Conservation (phyloP, 1,140 invertebrate species). For the Pogonomyrmex barbatus region DNA sequence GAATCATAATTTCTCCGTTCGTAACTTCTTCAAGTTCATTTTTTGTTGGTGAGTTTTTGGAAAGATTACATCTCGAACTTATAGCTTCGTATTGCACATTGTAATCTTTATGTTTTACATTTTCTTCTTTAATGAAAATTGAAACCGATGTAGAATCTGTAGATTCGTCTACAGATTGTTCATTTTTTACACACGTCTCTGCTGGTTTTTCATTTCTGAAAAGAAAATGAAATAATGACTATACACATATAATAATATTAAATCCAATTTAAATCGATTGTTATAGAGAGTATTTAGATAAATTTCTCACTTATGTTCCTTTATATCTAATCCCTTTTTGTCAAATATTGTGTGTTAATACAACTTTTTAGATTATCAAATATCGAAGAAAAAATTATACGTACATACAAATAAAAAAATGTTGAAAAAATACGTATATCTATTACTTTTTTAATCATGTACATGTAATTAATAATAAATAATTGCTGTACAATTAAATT, state of each 20-base stretch:
- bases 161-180: slow-evolving; percentile 47
- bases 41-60: background rate
- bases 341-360: background rate
- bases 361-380: background rate
- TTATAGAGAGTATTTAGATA: background rate
- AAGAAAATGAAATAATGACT: slow-evolving; percentile 57
- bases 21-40: background rate
- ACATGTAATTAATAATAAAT: background rate
- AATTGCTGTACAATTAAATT: slow-evolving; percentile 15
- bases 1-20: background rate
- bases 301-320: slow-evolving; percentile 26
- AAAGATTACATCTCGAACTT: background rate
- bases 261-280: slow-evolving; percentile 10
- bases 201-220: slow-evolving; percentile 58
- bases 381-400: too few species aligned
- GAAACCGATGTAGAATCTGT: slow-evolving; percentile 39
- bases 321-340: background rate
- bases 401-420: background rate
- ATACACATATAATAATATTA: slow-evolving; percentile 2
- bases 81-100: background rate
- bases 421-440: background rate
- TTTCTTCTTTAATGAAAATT: slow-evolving; percentile 35
- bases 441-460: background rate
- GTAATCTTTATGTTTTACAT: slow-evolving; percentile 3
- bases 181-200: slow-evolving; percentile 55